Evolutionary conservation across 2,113 vertebrate genomes (phyloP), one percentile per base, ranked within the genome.

Genomic region (Vidua chalybeata): DNA sequence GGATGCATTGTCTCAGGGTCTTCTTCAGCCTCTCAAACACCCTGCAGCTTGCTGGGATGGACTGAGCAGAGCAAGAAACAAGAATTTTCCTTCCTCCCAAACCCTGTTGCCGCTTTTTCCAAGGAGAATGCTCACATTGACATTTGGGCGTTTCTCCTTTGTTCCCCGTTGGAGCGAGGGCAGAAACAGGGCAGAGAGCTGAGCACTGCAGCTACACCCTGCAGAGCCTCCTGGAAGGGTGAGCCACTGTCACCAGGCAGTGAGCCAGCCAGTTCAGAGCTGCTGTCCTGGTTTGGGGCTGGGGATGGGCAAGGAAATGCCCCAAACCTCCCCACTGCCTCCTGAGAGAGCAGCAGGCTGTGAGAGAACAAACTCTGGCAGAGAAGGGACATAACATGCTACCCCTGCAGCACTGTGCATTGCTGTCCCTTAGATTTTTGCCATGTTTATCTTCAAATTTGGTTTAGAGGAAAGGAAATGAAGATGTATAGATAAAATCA

Each of bases 191-290:
- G n/a, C 3, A 11, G 48, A 43, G 27, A 58, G 62, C 58, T 76
- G 72, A 45, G 52, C 54, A 37, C 63, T 46, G 52, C 1, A 2
- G 23, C 20, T n/a, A 7, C 4, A 2, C 31, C 39, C 49, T 15
- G 19, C 2, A 0, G 69, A 93, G 37, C 69, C 59, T 45, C 80
- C 69, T 3, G 6, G 39, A 68, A 39, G 1, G 5, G 17, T 31
- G 48, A 81, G 30, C 27, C 72, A 26, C 4, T 15, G 7, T 31
- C 58, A 76, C 58, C 1, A 3, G 78, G 78, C 79, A 81, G 30
- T 0, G 0, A 59, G 26, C 0, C 0, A 64, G 67, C 0, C 5
- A 84, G 13, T 9, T 39, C 59, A 33, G 84, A 45, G 80, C 49
- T 8, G 14, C 39, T 31, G 3, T 26, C n/a, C n/a, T 31, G 3